Base-by-base conservation (phyloP, 2,797 vertebrate species). In the Cirrhinus molitorella region DNA sequence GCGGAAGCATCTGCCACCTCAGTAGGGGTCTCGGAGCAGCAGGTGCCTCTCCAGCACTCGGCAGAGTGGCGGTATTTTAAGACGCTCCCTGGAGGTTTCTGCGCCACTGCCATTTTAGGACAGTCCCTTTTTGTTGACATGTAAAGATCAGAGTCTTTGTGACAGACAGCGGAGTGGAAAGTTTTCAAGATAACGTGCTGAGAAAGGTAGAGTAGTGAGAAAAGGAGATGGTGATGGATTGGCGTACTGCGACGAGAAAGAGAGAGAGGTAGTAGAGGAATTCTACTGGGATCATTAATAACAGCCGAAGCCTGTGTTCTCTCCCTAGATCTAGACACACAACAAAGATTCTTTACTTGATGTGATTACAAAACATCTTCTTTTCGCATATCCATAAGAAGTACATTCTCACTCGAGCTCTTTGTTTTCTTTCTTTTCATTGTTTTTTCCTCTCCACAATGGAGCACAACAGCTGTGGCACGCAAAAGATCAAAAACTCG, bases 1-100 rank as follows among this genome's bases (percentile, higher is more conserved):
- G 80, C 85, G 81, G 90, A 88, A 83, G 86, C 93, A 94, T 92
- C 93, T 94, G 94, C 88, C 90, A 88, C 82, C 88, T 85, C 87
- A 6, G 67, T 87, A 53, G 74, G 92, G 87, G 86, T 87, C 83
- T 77, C 83, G 2, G 79, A 86, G 88, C 88, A 88, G 91, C 91
- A 91, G 90, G 91, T 90, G 92, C 89, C 89, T 87, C 88, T 88
- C 87, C 82, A 75, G 86, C 88, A 80, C 31, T 83, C 81, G n/a
- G 21, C 71, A 71, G 28, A 84, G 84, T 82, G 88, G 83, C 25
- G 88, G 85, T 87, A 89, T 92, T 89, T 92, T 85, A 88, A 90
- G 51, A 81, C 66, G 75, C 82, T 84, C 81, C 81, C 85, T 31
- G 13, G 68, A 79, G 68, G 83, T 89, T 84, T 86, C 74, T 84